Base-by-base conservation (phyloP, 2,113 vertebrate species). In the Notarius lentiginosus region DNA sequence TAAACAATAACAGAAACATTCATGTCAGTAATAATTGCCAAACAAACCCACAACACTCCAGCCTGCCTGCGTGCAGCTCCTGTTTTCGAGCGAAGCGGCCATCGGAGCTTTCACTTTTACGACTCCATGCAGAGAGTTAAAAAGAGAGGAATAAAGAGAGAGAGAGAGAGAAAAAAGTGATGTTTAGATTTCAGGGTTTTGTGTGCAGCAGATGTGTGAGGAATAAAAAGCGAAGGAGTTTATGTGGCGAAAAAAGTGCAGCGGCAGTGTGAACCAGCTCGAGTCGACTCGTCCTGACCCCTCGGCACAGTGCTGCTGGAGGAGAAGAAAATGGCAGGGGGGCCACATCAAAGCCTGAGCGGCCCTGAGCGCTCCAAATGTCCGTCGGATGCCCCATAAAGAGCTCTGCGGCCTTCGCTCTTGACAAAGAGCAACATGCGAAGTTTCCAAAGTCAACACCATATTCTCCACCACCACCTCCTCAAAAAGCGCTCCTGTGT, bases 401-500 rank as follows among this genome's bases (percentile, higher is more conserved):
- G 95, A 91, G 93, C 93, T 90, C 87, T 91, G 91, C 92, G 93
- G 91, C 94, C 92, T 91, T 95, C 90, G 91, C 90, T 95, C 93
- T 91, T 94, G 92, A 94, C 94, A 93, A 95, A 91, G 92, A 94
- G 94, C 94, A 96, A 95, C 94, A 96, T 82, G 88, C 14, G 60
- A 89, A 92, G 92, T 92, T 90, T 96, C 95, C 95, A 96, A 96
- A 95, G 92, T 94, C 94, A 96, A 96, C 95, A 95, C 75, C 90
- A 90, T 94, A 91, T 92, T 92, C 94, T 80, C 72, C 73, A 63
- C 84, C 73, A 63, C 84, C 84, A n/a, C 53, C 51, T 30, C n/a
- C 51, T 53, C n/a, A 86, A 91, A 90, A 93, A 87, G 63, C 89
- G 89, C 91, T 92, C 47, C 86, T 89, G 92, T 89, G 90, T 93